Evolutionary conservation across 2,888 invertebrate genomes (phyloP).

Genomic region (Noctuana brunneofusca): DNA sequence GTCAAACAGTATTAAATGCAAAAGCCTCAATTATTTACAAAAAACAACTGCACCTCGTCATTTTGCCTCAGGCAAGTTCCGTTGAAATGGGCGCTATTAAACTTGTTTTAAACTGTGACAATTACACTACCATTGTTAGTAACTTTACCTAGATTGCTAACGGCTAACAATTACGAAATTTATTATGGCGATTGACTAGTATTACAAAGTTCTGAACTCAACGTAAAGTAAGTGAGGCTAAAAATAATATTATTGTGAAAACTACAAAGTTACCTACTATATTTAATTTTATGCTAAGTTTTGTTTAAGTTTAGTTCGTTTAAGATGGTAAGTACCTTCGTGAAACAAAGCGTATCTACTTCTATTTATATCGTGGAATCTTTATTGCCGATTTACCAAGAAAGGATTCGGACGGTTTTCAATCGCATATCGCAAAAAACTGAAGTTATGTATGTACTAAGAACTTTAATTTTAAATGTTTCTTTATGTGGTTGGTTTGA

Average conservation of each 20-base stretch:
- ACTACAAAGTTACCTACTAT: too few species aligned
- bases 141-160: conserved; percentile 2
- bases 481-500: too few species aligned
- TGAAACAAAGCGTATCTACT: too few species aligned
- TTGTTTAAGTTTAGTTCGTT: too few species aligned
- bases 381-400: too few species aligned
- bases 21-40: background rate
- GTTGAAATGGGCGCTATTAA: conserved; percentile 46
- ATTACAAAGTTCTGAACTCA: background rate
- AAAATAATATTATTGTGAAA: background rate
- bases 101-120: conserved; percentile 44
- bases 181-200: background rate
- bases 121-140: conserved; percentile 35
- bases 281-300: too few species aligned
- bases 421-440: too few species aligned
- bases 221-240: background rate
- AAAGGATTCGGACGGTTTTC: too few species aligned
- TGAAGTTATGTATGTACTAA: too few species aligned
- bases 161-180: conserved; percentile 5
- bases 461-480: too few species aligned
- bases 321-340: too few species aligned
- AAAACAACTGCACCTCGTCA: conserved; percentile 18
- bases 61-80: conserved; percentile 40
- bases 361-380: too few species aligned
- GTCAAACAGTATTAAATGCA: background rate